These are phyloP conservation scores for Hydriomena furcata DNA, from an alignment of 2,888 invertebrate species.

Conservation along the genomic window DNA sequence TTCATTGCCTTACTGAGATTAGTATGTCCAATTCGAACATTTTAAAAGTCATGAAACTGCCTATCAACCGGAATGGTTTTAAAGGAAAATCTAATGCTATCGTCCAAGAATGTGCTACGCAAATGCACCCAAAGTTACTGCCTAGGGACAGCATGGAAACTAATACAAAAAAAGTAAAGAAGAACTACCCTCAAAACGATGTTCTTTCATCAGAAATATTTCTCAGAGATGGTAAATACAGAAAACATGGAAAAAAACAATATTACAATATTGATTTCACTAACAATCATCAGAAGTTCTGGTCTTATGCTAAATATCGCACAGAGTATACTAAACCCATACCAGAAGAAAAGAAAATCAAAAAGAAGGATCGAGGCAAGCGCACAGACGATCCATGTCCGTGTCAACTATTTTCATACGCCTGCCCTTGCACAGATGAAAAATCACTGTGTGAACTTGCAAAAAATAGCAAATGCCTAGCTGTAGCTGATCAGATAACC, in stretches of 20 bases:
- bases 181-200: conserved; percentile 40
- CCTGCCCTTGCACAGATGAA: conserved; percentile 60
- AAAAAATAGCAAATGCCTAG: conserved; percentile 47
- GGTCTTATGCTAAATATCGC: conserved; percentile 64
- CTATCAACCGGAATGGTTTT: conserved; percentile 41
- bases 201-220: conserved; percentile 60
- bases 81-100: conserved; percentile 48
- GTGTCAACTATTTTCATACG: conserved; percentile 68
- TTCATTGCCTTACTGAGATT: conserved; percentile 51
- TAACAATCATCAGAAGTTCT: conserved; percentile 56
- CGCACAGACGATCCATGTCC: conserved; percentile 63
- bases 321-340: conserved; percentile 58
- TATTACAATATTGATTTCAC: conserved; percentile 42
- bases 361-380: conserved; percentile 52
- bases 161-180: conserved; percentile 48
- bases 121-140: conserved; percentile 50
- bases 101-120: conserved; percentile 63
- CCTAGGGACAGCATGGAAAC: conserved; percentile 47
- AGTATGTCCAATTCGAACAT: conserved; percentile 47
- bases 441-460: conserved; percentile 53
- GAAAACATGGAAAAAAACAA: conserved; percentile 34
- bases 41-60: conserved; percentile 41
- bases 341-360: conserved; percentile 51
- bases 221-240: conserved; percentile 50
- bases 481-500: conserved; percentile 47